These are phyloP conservation scores for Tribolium freemani DNA, from an alignment of 2,888 invertebrate species.

Conservation along the genomic window DNA sequence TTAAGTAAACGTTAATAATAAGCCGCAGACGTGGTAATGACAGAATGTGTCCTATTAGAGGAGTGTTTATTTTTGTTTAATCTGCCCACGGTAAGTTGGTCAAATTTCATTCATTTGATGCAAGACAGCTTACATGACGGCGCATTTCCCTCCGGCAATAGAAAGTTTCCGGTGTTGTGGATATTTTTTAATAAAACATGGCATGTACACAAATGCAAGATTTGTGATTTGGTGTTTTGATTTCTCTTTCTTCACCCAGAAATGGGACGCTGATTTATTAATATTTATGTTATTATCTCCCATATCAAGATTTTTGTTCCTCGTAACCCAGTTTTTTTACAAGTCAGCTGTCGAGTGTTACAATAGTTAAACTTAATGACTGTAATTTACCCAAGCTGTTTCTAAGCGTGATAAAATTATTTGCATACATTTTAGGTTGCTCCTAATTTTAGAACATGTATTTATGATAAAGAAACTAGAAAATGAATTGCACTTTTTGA, in stretches of 20 bases:
- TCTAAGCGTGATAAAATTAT: too few relatives aligned
- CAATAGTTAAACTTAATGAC: too few relatives aligned
- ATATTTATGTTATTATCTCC: neutral
- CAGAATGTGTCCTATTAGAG: slow-evolving; percentile 1
- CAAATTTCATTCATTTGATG: slow-evolving; percentile 14
- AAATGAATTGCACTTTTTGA: neutral
- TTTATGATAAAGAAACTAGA: neutral
- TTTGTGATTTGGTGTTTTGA: neutral
- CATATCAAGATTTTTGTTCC: neutral
- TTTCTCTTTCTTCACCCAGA: neutral
- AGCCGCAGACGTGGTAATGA: slow-evolving; percentile 14
- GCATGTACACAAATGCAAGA: neutral
- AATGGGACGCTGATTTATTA: neutral
- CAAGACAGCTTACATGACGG: neutral
- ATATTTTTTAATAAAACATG: neutral
- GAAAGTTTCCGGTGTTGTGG: slow-evolving; percentile 12
- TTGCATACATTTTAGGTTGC: too few relatives aligned
- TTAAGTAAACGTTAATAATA: slow-evolving; percentile 10
- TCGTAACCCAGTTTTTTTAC: neutral
- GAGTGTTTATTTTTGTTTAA: slow-evolving; percentile 7
- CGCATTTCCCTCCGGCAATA: slow-evolving; percentile 7
- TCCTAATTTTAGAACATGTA: too few relatives aligned
- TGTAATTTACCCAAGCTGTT: too few relatives aligned
- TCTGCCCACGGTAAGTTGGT: slow-evolving; percentile 3
- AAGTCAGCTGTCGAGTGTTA: neutral